Percentiles rank a stretch among this genome's conserved stretches.
Evolutionary conservation across 2,888 invertebrate species (phyloP).

Genomic region (Drosophila histrio): DNA sequence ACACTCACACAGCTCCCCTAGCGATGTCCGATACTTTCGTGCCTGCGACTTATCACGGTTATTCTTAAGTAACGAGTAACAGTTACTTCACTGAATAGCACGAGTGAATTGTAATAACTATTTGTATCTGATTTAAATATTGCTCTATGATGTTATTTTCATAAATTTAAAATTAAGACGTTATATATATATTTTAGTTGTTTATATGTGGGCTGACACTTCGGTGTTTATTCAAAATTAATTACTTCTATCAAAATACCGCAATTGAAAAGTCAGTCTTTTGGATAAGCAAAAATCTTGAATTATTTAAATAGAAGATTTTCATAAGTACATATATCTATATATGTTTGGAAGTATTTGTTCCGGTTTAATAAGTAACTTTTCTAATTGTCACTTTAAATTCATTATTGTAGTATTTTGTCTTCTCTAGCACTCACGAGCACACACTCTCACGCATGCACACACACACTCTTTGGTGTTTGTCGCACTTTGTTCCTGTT

Average conservation of each 20-base stretch:
- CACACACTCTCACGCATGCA: constrained; percentile 19
- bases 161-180: neutral
- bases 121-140: neutral
- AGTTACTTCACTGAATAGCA: constrained; percentile 4
- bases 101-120: neutral
- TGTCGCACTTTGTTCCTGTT: constrained; percentile 48
- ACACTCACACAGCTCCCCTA: constrained; percentile 28
- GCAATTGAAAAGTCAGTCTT: neutral
- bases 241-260: neutral
- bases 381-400: neutral
- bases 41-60: constrained; percentile 16
- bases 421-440: constrained; percentile 27
- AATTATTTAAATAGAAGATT: neutral
- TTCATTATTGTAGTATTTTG: constrained; percentile 3
- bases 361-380: neutral
- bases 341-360: neutral
- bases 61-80: constrained; percentile 14
- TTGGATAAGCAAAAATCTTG: neutral
- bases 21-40: constrained; percentile 28
- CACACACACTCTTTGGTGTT: constrained; percentile 17
- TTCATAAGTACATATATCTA: no score
- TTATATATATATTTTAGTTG: neutral
- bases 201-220: neutral
- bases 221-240: neutral
- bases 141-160: neutral